These are phyloP conservation scores for Formica exsecta DNA, from an alignment of 1,140 invertebrate species.

Conservation along the genomic window DNA sequence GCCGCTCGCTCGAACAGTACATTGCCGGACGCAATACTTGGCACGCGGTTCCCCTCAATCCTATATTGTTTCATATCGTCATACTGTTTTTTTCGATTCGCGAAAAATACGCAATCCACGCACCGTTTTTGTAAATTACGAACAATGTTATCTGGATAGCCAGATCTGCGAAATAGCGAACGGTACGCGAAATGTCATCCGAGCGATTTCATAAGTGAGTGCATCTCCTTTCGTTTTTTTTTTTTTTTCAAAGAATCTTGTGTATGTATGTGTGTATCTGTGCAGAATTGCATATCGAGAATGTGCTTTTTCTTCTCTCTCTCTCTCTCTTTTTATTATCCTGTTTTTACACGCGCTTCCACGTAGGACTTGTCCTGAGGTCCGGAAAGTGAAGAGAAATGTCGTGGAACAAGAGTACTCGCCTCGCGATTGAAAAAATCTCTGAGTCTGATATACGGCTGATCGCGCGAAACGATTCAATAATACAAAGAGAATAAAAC, in stretches of 20 bases:
- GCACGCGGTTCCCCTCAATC: background rate
- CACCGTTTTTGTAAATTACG: background rate
- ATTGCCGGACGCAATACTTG: constrained; percentile 68
- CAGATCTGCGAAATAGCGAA: background rate
- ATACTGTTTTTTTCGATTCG: background rate
- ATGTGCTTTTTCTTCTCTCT: background rate
- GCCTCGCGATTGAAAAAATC: constrained; percentile 53
- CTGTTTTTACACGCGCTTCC: constrained; percentile 46
- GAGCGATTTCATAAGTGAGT: constrained; percentile 86
- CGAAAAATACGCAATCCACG: background rate
- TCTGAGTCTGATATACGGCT: constrained; percentile 49
- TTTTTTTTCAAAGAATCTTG: constrained; percentile 2
- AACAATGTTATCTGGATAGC: background rate
- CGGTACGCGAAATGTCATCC: constrained; percentile 80
- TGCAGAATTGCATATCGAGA: background rate
- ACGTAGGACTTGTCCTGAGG: constrained; percentile 31
- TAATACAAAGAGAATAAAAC: background rate
- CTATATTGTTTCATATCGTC: background rate
- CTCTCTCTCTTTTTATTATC: too few species aligned
- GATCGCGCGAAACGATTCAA: constrained; percentile 28
- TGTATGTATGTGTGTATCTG: too few species aligned
- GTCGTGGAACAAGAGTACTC: constrained; percentile 57
- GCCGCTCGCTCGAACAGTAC: constrained; percentile 69
- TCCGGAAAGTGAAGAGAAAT: constrained; percentile 65
- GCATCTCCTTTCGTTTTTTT: constrained; percentile 3